Base-by-base conservation (phyloP, 2,888 invertebrate species). In the Zelleria hepariella region DNA sequence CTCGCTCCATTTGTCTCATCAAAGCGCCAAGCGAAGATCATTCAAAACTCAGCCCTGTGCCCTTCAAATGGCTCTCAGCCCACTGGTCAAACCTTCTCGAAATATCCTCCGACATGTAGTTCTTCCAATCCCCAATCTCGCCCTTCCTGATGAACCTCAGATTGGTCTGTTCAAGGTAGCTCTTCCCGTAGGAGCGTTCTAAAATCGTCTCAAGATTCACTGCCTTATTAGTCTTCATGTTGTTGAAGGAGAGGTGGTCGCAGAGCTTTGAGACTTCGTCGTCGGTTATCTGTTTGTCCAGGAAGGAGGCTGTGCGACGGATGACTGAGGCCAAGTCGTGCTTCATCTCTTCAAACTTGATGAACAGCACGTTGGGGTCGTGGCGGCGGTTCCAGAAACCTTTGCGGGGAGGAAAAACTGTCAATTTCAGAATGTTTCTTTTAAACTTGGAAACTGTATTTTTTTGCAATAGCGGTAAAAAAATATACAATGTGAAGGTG, bases 301-400 rank as follows among this genome's bases (percentile, higher is more conserved):
- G 81, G 74, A 96, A 96, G 2, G 85, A 71, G 0, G 95, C 94
- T 23, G 96, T 93, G 71, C 91, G 91, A 26, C 89, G 79, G 7
- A 97, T 91, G 0, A 92, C 91, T 0, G 88, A 88, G 0, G 90
- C 86, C 21, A 95, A 89, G 75, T 97, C 93, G 58, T 85, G 89
- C 69, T 94, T 94, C 92, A 96, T 93, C 61, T 96, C 94, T 82
- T 96, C 96, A 71, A 95, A 96, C 67, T 93, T 94, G 55, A 96
- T 83, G 74, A 95, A 94, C 6, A 96, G 84, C 1, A 96, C 81
- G 70, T 96, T 95, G 0, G 92, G 86, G 58, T 94, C 92, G 66
- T 93, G 75, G 21, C 92, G 90, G 55, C 90, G 88, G 59, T 92
- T 90, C 95, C 95, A 95, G 74, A 93, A 95, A 58, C 91, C 90